These are phyloP conservation scores for Diogma glabrata DNA, from an alignment of 2,888 invertebrate genomes.

Conservation along the genomic window DNA sequence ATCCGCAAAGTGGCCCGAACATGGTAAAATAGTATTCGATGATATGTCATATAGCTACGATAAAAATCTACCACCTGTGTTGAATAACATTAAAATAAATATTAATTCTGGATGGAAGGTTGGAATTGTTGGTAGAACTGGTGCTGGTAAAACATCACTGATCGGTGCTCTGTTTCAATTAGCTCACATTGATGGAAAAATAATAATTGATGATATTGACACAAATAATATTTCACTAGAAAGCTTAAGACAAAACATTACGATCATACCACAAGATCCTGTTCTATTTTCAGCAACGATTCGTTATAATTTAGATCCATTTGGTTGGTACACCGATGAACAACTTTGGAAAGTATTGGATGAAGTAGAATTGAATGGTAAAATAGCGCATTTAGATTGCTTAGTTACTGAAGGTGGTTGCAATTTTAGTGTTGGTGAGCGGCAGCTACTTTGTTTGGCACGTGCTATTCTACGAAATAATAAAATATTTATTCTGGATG, in stretches of 20 bases:
- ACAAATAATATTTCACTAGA: constrained; percentile 40
- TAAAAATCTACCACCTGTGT: constrained; percentile 47
- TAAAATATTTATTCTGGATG: constrained; percentile 53
- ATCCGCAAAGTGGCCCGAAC: constrained; percentile 53
- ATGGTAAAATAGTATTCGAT: constrained; percentile 45
- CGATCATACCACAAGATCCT: constrained; percentile 47
- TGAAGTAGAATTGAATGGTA: constrained; percentile 42
- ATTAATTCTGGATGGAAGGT: constrained; percentile 58
- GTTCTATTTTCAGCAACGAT: constrained; percentile 25
- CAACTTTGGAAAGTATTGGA: constrained; percentile 32
- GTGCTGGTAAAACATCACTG: constrained; percentile 71
- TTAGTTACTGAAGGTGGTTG: constrained; percentile 43
- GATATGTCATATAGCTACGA: constrained; percentile 48
- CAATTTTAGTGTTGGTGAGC: constrained; percentile 40
- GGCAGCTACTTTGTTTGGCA: constrained; percentile 46
- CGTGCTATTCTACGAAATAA: constrained; percentile 51
- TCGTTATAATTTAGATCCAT: constrained; percentile 21
- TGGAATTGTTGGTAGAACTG: constrained; percentile 73
- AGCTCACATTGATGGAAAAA: constrained; percentile 54
- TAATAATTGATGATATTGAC: constrained; percentile 59
- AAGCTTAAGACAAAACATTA: constrained; percentile 40
- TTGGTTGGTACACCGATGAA: constrained; percentile 30
- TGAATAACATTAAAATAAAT: constrained; percentile 57
- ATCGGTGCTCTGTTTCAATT: constrained; percentile 69
- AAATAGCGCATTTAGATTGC: constrained; percentile 41